A percentile compares a stretch with the other conserved stretches of the same genome.
Conservation (phyloP, 2,888 invertebrate genomes). For the Limulus polyphemus region DNA sequence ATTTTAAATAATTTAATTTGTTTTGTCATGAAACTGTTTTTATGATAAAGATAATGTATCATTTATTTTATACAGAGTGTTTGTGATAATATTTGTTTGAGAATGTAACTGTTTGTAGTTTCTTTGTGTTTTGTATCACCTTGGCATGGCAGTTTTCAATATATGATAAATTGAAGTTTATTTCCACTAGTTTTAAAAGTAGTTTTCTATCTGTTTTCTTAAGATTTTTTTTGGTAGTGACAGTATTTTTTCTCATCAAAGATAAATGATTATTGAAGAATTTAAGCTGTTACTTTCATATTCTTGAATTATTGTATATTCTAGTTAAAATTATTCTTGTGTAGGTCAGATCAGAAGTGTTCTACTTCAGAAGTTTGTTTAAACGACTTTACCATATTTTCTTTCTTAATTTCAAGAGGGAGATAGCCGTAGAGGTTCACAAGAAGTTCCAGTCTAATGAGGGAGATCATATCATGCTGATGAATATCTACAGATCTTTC, state of each 20-base stretch:
- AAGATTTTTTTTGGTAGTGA: too few relatives aligned
- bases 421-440: slow-evolving; percentile 57
- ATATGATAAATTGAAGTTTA: too few relatives aligned
- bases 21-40: too few relatives aligned
- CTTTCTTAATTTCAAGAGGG: slow-evolving; percentile 39
- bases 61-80: too few relatives aligned
- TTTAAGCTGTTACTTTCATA: too few relatives aligned
- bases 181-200: too few relatives aligned
- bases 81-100: slow-evolving; percentile 3
- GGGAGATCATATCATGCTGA: slow-evolving; percentile 81
- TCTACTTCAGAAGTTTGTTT: not conserved
- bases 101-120: slow-evolving; percentile 4
- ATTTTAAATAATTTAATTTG: too few relatives aligned
- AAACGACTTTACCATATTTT: slow-evolving; percentile 3
- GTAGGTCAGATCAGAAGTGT: not conserved
- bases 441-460: slow-evolving; percentile 66
- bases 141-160: not conserved
- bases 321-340: not conserved
- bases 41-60: too few relatives aligned
- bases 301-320: not conserved
- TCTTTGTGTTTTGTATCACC: slow-evolving; percentile 1
- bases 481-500: slow-evolving; percentile 75
- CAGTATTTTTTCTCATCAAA: too few relatives aligned
- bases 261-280: too few relatives aligned
- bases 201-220: too few relatives aligned